phyloP scores from a whole-genome alignment of 2,888 invertebrate species.

The Nebria brevicollis region DNA sequence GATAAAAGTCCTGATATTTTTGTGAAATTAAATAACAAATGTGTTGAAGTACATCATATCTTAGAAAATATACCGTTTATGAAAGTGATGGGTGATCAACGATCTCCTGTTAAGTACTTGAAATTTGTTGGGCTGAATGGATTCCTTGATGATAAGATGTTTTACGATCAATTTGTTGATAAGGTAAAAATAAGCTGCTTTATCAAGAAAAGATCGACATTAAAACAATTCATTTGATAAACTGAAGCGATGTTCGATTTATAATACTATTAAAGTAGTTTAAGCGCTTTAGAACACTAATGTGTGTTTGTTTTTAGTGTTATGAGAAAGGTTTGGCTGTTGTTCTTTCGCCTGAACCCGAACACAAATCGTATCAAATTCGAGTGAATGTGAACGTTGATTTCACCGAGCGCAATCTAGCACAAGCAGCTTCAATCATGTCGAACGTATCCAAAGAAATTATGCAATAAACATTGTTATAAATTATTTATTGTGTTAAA shows the following conservation, averaged over 20 bases:
- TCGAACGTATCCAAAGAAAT: slow-evolving; percentile 7
- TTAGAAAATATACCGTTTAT: slow-evolving; percentile 59
- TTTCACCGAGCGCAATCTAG: slow-evolving; percentile 7
- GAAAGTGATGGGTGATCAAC: slow-evolving; percentile 56
- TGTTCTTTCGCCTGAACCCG: background rate
- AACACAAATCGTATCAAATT: slow-evolving; percentile 23
- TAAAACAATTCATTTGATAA: background rate
- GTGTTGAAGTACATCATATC: slow-evolving; percentile 68
- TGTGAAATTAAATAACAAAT: slow-evolving; percentile 68
- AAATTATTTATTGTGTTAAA: background rate
- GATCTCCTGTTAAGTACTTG: slow-evolving; percentile 55
- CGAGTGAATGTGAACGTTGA: slow-evolving; percentile 22
- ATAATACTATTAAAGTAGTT: no score
- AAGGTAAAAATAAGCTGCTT: background rate
- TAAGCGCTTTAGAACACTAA: no score
- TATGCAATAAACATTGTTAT: background rate
- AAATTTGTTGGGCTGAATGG: slow-evolving; percentile 5
- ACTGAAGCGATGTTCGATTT: no score
- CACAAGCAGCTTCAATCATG: background rate
- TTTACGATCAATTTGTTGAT: background rate
- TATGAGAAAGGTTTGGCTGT: slow-evolving; percentile 14
- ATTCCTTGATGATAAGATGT: slow-evolving; percentile 14
- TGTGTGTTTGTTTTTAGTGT: slow-evolving; percentile 15
- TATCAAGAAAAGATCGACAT: no score
- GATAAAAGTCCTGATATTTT: slow-evolving; percentile 72